phyloP scores from a whole-genome alignment of 2,797 vertebrate genomes.

The Notolabrus celidotus region DNA sequence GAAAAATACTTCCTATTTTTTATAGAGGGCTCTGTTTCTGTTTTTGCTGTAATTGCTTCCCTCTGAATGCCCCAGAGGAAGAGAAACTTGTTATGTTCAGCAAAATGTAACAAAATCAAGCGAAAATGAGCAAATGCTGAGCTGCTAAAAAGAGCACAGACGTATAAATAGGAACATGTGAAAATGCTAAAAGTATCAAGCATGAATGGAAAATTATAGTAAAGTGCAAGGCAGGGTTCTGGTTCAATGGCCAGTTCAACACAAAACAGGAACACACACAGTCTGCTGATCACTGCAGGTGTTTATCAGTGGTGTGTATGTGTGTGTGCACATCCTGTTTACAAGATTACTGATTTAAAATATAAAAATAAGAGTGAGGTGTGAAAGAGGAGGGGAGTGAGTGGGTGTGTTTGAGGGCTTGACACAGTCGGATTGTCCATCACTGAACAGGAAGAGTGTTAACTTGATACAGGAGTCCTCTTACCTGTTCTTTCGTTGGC shows the following conservation, averaged over 20 bases:
- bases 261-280: slow-evolving; percentile 67
- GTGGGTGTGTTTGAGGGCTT: too few relatives aligned
- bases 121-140: background rate
- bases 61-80: slow-evolving; percentile 37
- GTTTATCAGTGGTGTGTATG: slow-evolving; percentile 25
- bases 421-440: background rate
- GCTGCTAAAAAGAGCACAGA: slow-evolving; percentile 1
- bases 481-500: slow-evolving; percentile 86
- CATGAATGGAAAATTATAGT: slow-evolving; percentile 20
- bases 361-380: background rate
- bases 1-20: slow-evolving; percentile 32
- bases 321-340: slow-evolving; percentile 6
- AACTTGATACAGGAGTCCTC: slow-evolving; percentile 44
- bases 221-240: slow-evolving; percentile 21
- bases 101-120: slow-evolving; percentile 1
- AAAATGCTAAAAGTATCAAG: background rate
- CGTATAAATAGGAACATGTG: slow-evolving; percentile 18
- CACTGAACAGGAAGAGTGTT: background rate
- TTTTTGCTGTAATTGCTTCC: slow-evolving; percentile 16
- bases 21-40: background rate
- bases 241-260: slow-evolving; percentile 46
- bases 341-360: background rate
- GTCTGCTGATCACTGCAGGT: slow-evolving; percentile 57
- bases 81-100: slow-evolving; percentile 46
- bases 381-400: too few relatives aligned